Percentiles rank a stretch among this genome's conserved stretches.
These are phyloP conservation scores for Perodicticus potto DNA, from an alignment of 2,797 vertebrate species.

Conservation along the genomic window DNA sequence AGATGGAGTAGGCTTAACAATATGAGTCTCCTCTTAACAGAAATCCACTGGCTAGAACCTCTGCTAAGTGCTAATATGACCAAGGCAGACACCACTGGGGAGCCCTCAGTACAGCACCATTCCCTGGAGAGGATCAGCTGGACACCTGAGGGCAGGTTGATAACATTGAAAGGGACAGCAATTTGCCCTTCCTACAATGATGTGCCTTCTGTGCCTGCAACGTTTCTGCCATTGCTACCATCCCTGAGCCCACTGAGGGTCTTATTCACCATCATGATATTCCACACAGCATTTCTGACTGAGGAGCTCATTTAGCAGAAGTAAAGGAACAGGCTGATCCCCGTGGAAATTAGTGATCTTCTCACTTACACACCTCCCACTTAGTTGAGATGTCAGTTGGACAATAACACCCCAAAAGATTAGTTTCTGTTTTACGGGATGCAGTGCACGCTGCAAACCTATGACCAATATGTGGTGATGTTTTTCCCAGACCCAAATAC, in stretches of 20 bases:
- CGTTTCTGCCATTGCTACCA: neutral
- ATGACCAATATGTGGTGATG: neutral
- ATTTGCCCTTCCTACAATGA: neutral
- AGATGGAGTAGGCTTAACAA: neutral
- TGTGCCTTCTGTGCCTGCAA: neutral
- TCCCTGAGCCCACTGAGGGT: no score
- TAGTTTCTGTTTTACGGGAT: neutral
- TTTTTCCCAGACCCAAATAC: neutral
- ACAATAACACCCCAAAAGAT: neutral
- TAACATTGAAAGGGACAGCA: neutral
- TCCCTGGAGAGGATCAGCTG: fast-evolving
- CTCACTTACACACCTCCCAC: no score
- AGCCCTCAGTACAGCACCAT: fast-evolving
- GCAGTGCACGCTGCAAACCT: neutral
- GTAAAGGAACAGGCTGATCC: no score
- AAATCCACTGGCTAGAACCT: neutral
- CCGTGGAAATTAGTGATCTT: neutral
- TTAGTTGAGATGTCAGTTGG: neutral
- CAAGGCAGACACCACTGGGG: neutral
- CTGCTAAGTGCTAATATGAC: neutral
- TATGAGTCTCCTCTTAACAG: neutral
- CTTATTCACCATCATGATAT: fast-evolving
- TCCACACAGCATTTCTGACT: neutral
- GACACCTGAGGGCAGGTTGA: neutral
- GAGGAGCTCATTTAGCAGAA: neutral